phyloP scores from a whole-genome alignment of 2,888 invertebrate species.

The Stictocephala bisonia region DNA sequence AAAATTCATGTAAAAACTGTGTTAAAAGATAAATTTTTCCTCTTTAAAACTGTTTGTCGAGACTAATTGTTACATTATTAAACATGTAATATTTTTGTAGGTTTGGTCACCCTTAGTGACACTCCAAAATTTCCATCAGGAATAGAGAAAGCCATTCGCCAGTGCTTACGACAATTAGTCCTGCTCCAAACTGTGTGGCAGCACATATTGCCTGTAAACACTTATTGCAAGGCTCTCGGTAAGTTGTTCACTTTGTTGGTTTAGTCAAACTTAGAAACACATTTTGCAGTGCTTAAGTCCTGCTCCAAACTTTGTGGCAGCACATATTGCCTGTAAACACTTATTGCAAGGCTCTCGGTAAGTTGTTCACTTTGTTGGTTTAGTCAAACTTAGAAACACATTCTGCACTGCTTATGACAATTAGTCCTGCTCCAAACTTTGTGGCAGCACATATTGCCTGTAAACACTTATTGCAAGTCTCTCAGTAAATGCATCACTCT shows the following conservation, averaged over 20 bases:
- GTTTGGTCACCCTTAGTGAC: constrained; percentile 65
- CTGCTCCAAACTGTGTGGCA: constrained; percentile 89
- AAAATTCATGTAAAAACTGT: too few relatives aligned
- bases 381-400: constrained; percentile 65
- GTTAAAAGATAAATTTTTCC: too few relatives aligned
- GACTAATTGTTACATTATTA: too few relatives aligned
- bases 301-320: background rate
- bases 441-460: constrained; percentile 87
- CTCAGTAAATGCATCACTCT: constrained; percentile 72
- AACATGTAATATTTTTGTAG: too few relatives aligned
- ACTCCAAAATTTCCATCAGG: constrained; percentile 71
- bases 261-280: too few relatives aligned
- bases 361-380: constrained; percentile 68
- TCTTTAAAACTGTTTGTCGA: too few relatives aligned
- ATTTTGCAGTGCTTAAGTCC: too few relatives aligned
- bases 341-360: too few relatives aligned
- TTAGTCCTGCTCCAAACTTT: constrained; percentile 86
- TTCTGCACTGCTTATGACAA: constrained; percentile 87
- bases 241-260: too few relatives aligned
- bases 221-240: constrained; percentile 80
- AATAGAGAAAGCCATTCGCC: constrained; percentile 80
- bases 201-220: constrained; percentile 80
- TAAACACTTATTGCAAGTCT: constrained; percentile 78
- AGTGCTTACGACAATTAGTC: constrained; percentile 86
- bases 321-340: too few relatives aligned